Conservation (phyloP, 2,797 vertebrate species). For the Craterocephalus amniculus region DNA sequence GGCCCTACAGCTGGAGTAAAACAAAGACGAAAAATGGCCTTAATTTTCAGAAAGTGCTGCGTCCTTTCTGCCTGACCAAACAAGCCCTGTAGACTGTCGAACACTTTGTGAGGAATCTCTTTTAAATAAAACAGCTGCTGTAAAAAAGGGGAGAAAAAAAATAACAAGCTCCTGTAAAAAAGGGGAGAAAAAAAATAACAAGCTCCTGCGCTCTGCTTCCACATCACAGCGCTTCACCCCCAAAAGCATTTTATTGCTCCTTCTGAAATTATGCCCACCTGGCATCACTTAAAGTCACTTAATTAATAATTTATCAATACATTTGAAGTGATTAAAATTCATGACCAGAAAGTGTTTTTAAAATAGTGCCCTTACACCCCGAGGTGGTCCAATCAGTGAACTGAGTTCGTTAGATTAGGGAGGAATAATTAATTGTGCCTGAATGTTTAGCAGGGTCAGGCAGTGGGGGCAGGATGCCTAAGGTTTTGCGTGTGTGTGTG, state of each 20-base stretch:
- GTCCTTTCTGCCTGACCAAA: constrained; percentile 70
- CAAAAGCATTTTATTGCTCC: constrained; percentile 80
- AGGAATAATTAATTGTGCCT: constrained; percentile 87
- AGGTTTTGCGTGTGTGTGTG: constrained; percentile 38
- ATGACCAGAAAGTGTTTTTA: constrained; percentile 87
- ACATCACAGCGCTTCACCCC: constrained; percentile 78
- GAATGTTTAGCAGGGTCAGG: constrained; percentile 85
- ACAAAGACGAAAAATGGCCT: constrained; percentile 71
- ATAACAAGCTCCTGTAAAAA: too few species aligned
- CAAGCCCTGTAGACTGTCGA: constrained; percentile 68
- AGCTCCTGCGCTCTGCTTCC: constrained; percentile 62
- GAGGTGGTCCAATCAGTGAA: constrained; percentile 80
- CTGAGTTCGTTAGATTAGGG: constrained; percentile 80
- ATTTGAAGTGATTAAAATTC: constrained; percentile 88
- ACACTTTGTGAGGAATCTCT: constrained; percentile 57
- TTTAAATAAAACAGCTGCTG: constrained; percentile 74
- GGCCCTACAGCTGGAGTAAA: constrained; percentile 61
- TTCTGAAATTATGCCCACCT: constrained; percentile 86
- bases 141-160: too few species aligned
- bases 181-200: constrained; percentile 81
- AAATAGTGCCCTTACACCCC: constrained; percentile 82
- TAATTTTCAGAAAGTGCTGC: constrained; percentile 68
- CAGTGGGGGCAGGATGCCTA: constrained; percentile 71
- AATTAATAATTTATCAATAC: constrained; percentile 89
- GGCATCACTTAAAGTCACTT: constrained; percentile 86